Evolutionary conservation across 2,113 vertebrate species (phyloP), one percentile per base, ranked within the genome.

Genomic region (Eudorcas thomsonii): DNA sequence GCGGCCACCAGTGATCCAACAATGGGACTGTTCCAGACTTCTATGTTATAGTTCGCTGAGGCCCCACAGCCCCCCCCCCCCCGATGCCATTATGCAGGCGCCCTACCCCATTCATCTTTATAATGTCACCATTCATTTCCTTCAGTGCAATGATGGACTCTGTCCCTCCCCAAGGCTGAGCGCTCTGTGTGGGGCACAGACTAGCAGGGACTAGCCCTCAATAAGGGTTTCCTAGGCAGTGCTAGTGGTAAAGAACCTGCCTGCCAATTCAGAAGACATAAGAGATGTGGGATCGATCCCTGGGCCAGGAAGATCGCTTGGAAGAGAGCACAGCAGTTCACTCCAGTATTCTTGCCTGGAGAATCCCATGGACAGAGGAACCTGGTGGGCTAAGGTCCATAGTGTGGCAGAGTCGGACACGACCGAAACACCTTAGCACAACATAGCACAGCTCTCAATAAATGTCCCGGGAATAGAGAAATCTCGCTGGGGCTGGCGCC

Each of bases 341-440:
- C n/a, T 23, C 19, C n/a, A 71, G n/a, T 23, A 6, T 71, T 71
- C 67, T 71, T 71, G 67, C 67, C 67, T 71, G 67, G n/a, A 71
- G n/a, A 23, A 71, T 71, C n/a, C 67, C 67, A 39, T 39, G 67
- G 64, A 71, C 67, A 71, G 67, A 71, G n/a, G n/a, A 39, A 23
- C n/a, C 67, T 23, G 67, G 67, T 71, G 67, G n/a, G 67, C n/a
- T 71, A 36, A 71, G 67, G 67, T 6, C 33, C n/a, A 12, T 1
- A 71, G 67, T 10, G 19, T 12, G 10, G 10, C 19, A 6, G 67
- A 71, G n/a, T 39, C 0, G 0, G n/a, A 23, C n/a, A 23, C 0
- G 1, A 71, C 67, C 2, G 10, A 39, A 71, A 36, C 67, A 12
- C 23, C 67, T 39, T 71, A 71, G n/a, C 19, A 39, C 67, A 39